Evolutionary conservation across 2,888 invertebrate species (phyloP).

Genomic region (Agrochola lota): DNA sequence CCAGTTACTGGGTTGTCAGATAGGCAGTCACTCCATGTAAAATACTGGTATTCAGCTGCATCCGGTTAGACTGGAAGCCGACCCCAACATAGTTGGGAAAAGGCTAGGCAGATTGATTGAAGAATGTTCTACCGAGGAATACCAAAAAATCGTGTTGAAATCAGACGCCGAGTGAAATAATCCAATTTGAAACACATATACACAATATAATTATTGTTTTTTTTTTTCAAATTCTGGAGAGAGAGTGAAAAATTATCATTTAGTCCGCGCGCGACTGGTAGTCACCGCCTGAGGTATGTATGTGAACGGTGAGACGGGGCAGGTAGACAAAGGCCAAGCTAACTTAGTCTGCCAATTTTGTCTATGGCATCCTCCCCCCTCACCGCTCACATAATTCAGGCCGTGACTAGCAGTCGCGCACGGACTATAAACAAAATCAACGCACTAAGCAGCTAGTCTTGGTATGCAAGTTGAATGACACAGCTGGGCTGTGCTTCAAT

Average conservation of each 20-base stretch:
- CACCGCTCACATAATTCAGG: background rate
- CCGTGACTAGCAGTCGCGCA: background rate
- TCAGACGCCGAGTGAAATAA: constrained; percentile 1
- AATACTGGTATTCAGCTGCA: too few relatives aligned
- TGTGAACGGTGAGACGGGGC: background rate
- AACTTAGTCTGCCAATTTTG: background rate
- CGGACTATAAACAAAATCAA: background rate
- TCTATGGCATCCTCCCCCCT: too few relatives aligned
- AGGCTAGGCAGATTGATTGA: too few relatives aligned
- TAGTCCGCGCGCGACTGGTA: too few relatives aligned
- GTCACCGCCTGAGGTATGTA: background rate
- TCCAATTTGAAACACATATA: background rate
- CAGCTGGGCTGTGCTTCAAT: constrained; percentile 22
- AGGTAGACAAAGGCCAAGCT: background rate
- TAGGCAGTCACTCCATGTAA: too few relatives aligned
- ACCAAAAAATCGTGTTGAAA: constrained; percentile 40
- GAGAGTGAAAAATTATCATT: background rate
- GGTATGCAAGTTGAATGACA: background rate
- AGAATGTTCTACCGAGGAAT: constrained; percentile 29
- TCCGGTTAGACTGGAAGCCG: too few relatives aligned
- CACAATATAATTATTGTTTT: background rate
- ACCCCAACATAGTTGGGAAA: too few relatives aligned
- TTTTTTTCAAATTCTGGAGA: constrained; percentile 2
- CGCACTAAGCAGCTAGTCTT: constrained; percentile 27
- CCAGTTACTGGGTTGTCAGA: too few relatives aligned